Evolutionary conservation across 2,113 vertebrate genomes (phyloP), one percentile per base, ranked within the genome.

Genomic region (Toxostoma redivivum): DNA sequence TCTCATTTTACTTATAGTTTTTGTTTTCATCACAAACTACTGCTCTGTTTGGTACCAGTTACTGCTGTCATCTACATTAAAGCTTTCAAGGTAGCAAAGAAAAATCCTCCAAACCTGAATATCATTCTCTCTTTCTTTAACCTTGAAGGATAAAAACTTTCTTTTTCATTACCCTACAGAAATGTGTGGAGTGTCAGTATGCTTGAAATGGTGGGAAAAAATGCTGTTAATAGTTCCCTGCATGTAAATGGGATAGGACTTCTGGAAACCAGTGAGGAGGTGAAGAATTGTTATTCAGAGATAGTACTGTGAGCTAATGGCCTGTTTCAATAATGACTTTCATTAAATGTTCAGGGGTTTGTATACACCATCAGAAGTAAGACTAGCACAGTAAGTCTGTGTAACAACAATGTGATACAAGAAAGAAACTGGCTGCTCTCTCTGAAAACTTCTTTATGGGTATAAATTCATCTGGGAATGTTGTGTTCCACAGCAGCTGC

Each of bases 341-440:
- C 0, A 2, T 85, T 62, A 53, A 62, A 38, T 0, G 0, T 54
- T 90, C 4, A 2, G 33, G 19, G 12, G 1, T 79, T 90, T 66
- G 13, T 24, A 27, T 38, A 20, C 42, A 37, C 50, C 57, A 57
- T n/a, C 47, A 58, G 38, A 79, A 74, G 9, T 42, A 72, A 60
- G 40, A n/a, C 19, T 23, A 61, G 14, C 0, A 0, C 14, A 72
- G 40, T 47, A 77, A 53, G 44, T 60, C 71, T 61, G 7, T 77
- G 25, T 78, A 73, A 37, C 27, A 81, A 6, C 4, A 57, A 11
- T 10, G n/a, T 40, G 33, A 40, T 40, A 30, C 8, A 47, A 60
- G 51, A 85, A 71, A 40, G 57, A 61, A 82, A 6, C 19, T 87
- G 61, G 8, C 31, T 70, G 42, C 7, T 23, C 30, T 73, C 51